These are phyloP conservation scores for Melitaea cinxia DNA, from an alignment of 1,140 invertebrate genomes.

Conservation along the genomic window DNA sequence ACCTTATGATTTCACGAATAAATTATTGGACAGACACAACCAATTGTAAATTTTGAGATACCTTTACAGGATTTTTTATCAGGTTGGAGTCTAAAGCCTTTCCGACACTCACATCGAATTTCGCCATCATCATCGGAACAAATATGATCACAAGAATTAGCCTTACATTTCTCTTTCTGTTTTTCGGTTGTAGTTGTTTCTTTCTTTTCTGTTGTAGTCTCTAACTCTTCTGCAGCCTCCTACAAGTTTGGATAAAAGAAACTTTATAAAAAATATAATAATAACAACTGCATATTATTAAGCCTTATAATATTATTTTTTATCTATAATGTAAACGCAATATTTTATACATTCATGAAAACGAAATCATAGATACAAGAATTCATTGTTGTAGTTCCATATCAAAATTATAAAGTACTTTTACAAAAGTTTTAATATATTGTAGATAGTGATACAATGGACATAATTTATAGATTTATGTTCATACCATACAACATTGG, in stretches of 20 bases:
- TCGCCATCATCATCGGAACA: constrained; percentile 83
- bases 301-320: too few relatives aligned
- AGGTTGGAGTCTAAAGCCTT: constrained; percentile 85
- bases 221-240: constrained; percentile 41
- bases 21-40: constrained; percentile 16
- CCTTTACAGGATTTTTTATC: constrained; percentile 86
- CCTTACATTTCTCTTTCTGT: constrained; percentile 73
- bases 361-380: too few relatives aligned
- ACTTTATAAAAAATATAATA: neutral
- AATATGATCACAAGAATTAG: constrained; percentile 86
- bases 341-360: too few relatives aligned
- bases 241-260: neutral
- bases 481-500: constrained; percentile 66
- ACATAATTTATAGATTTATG: too few relatives aligned
- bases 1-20: constrained; percentile 16
- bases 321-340: too few relatives aligned
- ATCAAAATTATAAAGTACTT: too few relatives aligned
- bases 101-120: constrained; percentile 83
- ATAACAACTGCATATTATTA: too few relatives aligned
- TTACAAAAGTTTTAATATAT: too few relatives aligned
- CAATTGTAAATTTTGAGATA: constrained; percentile 38
- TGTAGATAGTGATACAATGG: too few relatives aligned
- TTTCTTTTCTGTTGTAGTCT: constrained; percentile 49
- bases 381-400: too few relatives aligned
- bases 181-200: constrained; percentile 37